Percentiles rank a stretch among this genome's conserved stretches.
Conservation (phyloP, 2,113 vertebrate genomes). For the Pelmatolapia mariae region DNA sequence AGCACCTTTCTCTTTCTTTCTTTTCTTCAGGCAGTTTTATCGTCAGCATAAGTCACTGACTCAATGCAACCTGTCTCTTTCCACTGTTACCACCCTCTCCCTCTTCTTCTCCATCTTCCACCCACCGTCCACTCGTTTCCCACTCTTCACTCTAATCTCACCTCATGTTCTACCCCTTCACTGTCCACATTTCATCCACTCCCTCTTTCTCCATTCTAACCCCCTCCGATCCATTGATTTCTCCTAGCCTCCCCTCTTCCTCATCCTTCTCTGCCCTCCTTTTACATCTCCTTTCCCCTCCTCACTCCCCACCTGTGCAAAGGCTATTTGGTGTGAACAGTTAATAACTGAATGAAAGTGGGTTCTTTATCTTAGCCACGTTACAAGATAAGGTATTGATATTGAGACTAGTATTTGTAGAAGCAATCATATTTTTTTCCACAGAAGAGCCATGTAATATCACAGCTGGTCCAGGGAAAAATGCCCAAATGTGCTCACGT, state of each 20-base stretch:
- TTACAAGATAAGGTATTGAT: not conserved
- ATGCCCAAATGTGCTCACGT: not conserved
- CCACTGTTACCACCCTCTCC: not conserved
- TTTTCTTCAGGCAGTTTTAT: conserved; percentile 26
- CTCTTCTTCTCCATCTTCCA: not conserved
- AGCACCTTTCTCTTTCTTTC: conserved; percentile 7
- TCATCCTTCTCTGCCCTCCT: not conserved
- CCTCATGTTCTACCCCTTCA: not conserved
- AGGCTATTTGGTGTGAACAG: conserved; percentile 40
- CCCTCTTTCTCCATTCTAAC: not conserved
- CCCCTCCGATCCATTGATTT: not conserved
- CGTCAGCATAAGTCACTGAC: conserved; percentile 35
- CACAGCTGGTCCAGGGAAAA: not conserved
- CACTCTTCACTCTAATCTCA: not conserved
- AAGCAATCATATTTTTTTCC: not conserved
- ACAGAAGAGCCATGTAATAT: not conserved
- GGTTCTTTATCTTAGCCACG: not conserved
- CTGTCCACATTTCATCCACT: not conserved
- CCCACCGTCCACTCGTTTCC: not conserved
- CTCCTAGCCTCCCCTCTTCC: not conserved
- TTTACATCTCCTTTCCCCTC: not conserved
- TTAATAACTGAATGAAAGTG: conserved; percentile 40
- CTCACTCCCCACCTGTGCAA: not conserved
- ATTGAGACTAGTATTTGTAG: not conserved
- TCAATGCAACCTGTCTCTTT: conserved; percentile 17